These are phyloP conservation scores for Melieria picta DNA, from an alignment of 2,888 invertebrate genomes.

Conservation along the genomic window DNA sequence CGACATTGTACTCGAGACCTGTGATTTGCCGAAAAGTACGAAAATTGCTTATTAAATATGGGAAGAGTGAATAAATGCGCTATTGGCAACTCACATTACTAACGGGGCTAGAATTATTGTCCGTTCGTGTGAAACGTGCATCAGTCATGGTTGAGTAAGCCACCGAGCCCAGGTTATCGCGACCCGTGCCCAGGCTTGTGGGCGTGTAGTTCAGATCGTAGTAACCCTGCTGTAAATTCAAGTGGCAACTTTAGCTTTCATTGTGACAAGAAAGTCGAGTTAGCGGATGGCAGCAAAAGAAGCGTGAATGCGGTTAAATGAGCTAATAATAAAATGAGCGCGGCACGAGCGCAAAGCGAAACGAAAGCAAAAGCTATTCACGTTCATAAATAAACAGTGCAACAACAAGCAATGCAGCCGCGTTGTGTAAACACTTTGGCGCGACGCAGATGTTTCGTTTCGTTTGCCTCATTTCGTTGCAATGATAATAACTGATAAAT, in stretches of 20 bases:
- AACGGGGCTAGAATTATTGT: constrained; percentile 81
- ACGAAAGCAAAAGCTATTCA: too few relatives aligned
- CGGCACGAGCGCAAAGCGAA: too few relatives aligned
- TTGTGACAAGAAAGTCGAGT: too few relatives aligned
- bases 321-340: too few relatives aligned
- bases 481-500: too few relatives aligned
- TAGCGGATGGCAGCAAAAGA: too few relatives aligned
- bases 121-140: constrained; percentile 76
- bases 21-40: background rate
- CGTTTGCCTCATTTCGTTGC: too few relatives aligned
- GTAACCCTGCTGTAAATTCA: constrained; percentile 66
- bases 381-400: too few relatives aligned
- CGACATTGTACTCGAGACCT: constrained; percentile 78
- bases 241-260: background rate
- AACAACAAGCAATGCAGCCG: too few relatives aligned
- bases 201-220: constrained; percentile 81
- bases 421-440: too few relatives aligned
- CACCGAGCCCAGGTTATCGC: constrained; percentile 74
- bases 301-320: too few relatives aligned
- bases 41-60: background rate
- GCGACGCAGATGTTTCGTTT: too few relatives aligned
- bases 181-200: constrained; percentile 75
- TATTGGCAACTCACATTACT: constrained; percentile 60
- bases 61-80: background rate
- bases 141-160: constrained; percentile 77